Percentiles rank a stretch among this genome's conserved stretches.
These are phyloP conservation scores for Cladorhizidae sp. DNA, from an alignment of 37 sponge, comb jelly and placozoan genomes.

Conservation along the genomic window DNA sequence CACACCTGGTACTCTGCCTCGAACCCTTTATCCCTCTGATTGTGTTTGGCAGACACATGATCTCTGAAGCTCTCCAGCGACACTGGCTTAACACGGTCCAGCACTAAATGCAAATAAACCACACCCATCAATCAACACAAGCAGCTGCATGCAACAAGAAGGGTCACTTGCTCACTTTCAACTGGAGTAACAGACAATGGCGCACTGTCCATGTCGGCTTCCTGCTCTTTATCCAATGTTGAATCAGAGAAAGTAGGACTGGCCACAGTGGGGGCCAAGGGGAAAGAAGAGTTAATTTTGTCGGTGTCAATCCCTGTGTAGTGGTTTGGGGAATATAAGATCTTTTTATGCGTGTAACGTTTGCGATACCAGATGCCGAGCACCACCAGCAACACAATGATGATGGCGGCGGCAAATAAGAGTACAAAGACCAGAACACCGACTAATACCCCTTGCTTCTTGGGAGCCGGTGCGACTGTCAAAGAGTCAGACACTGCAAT, in stretches of 20 bases:
- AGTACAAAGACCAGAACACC: too few species aligned
- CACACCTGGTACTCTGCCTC: slow-evolving; percentile 79
- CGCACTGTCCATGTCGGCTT: not conserved
- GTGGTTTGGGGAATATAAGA: not conserved
- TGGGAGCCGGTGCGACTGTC: not conserved
- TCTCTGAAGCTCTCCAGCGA: slow-evolving; percentile 53
- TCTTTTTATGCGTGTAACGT: not conserved
- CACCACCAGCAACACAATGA: not conserved
- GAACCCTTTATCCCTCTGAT: slow-evolving; percentile 65
- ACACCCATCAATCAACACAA: not conserved
- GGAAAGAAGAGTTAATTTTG: not conserved
- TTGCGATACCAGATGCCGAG: not conserved
- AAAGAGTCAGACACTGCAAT: not conserved
- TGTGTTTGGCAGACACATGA: slow-evolving; percentile 67
- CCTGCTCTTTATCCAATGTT: not conserved
- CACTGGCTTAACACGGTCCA: slow-evolving; percentile 50
- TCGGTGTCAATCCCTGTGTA: not conserved
- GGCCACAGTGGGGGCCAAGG: not conserved
- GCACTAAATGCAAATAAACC: slow-evolving; percentile 11
- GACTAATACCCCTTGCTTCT: too few species aligned
- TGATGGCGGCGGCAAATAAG: not conserved
- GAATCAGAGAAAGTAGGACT: not conserved
- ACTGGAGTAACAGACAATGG: not conserved
- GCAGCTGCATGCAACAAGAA: not conserved
- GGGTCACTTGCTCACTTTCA: not conserved